Evolutionary conservation across 2,797 vertebrate genomes (phyloP).

Genomic region (Hozukius guyotensis): DNA sequence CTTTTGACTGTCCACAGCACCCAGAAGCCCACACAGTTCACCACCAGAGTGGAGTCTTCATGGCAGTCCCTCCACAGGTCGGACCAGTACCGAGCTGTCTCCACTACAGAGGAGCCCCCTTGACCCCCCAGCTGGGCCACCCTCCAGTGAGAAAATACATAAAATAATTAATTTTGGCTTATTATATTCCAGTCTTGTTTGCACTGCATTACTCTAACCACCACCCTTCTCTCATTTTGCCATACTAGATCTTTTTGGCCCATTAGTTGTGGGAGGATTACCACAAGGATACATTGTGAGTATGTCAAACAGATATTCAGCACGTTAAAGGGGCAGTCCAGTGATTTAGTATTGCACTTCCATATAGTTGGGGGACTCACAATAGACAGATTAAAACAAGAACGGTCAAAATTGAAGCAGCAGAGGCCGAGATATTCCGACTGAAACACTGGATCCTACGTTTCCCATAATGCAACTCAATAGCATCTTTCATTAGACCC

Average conservation of each 20-base stretch:
- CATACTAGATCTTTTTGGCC: not conserved
- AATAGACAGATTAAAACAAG: not conserved
- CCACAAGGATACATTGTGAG: not conserved
- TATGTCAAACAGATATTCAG: not conserved
- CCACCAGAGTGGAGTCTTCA: conserved; percentile 27
- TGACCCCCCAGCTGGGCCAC: conserved; percentile 32
- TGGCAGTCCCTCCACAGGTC: conserved; percentile 90
- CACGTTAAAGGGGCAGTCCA: not conserved
- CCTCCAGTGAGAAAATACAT: not conserved
- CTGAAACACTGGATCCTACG: not conserved
- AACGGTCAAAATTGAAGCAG: not conserved
- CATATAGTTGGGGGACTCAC: not conserved
- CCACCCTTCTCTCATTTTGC: not conserved
- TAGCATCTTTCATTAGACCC: not conserved
- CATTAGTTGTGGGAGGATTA: not conserved
- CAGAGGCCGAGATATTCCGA: not conserved
- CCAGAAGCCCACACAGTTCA: conserved; percentile 39
- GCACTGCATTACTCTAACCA: not conserved
- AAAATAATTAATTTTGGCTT: not conserved
- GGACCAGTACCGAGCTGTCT: conserved; percentile 88
- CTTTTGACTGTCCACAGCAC: conserved; percentile 41
- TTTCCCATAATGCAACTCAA: not conserved
- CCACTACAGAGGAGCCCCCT: conserved; percentile 76
- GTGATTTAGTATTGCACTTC: not conserved
- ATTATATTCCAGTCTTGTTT: not conserved